Base-by-base conservation (phyloP, 2,888 invertebrate species). In the Athetis lepigone region DNA sequence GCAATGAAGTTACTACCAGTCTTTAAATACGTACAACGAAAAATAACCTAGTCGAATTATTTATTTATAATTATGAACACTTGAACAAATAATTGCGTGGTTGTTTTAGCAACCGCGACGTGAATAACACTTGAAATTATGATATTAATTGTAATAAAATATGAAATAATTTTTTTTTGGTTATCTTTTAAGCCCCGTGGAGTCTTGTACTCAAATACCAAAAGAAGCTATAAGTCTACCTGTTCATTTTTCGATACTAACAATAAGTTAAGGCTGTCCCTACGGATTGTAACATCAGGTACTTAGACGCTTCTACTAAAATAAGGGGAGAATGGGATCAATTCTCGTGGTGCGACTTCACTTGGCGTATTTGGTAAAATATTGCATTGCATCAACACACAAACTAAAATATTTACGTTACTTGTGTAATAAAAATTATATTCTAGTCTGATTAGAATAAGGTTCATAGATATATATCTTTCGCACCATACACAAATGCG, bases 1-100 rank as follows among this genome's bases (percentile, higher is more conserved):
- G 85, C 68, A 88, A 84, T 79, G 94, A 94, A 84, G 81, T 90
- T 49, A 90, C 93, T 42, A 95, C 94, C 66, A 91, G 89, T 85
- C 84, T 95, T 13, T 95, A 86, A 80, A 71, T 71, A 69, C 63
- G 70, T 75, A 81, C 68, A 69, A 76, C 76, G 79, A 76, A 63
- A 39, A 60, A 7, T 69, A 66, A 80, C 46, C 79, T 80, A 79
- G 81, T 78, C 79, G 66, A 78, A 64, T 75, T 85, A 90, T 87
- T 88, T 89, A 88, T 86, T 84, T 65, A 65, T 55, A 51, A 77
- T 81, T 77, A 73, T 72, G 58, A 42, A 64, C 82, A 83, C 72
- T 79, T 79, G 79, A 75, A 78, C 70, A 80, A 76, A 83, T 65
- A 81, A 65, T 52, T 75, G 58, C 76, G 72, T 65, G 55, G 57